Evolutionary conservation across 2,113 vertebrate species (phyloP), one percentile per base, ranked within the genome.

Genomic region (Calcarius ornatus): DNA sequence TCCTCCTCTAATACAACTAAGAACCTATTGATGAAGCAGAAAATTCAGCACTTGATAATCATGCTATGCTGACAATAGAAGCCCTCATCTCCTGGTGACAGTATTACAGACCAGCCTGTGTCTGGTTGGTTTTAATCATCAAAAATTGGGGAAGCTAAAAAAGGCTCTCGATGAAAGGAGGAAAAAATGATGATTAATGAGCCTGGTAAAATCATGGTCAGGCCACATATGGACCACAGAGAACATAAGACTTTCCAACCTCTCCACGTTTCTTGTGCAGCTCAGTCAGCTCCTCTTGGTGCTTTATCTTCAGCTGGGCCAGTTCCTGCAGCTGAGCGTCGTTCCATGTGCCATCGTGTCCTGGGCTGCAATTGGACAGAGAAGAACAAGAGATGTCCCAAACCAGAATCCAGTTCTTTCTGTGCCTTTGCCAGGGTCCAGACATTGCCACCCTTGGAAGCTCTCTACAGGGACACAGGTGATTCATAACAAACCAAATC

Each of bases 241-340:
- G 57, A 57, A 75, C 51, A 60, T 0, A 30, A 18, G 35, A 73
- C 14, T 35, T 68, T 51, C 97, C 86, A 92, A 99, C 99, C 99
- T 99, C 99, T 37, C 99, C 99, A 71, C 99, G 98, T 70, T 99
- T 99, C 98, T 99, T 99, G 96, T 99, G 99, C 63, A 99, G 97
- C 80, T 99, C 99, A 2, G 99, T 99, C 81, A 99, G 97, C 88
- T 99, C 99, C 95, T 99, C 99, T 79, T 99, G 99, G 88, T 99
- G 99, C 71, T 97, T 98, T 35, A 99, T 99, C 81, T 98, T 98
- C 98, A 99, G 98, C 92, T 99, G 98, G 83, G 99, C 98, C 98
- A 99, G 98, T 23, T 99, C 99, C 94, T 99, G 99, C 75, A 98
- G 96, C 72, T 99, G 97, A 66, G 96, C 92, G 4, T 99, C 99